Evolutionary conservation across 2,888 invertebrate genomes (phyloP).

Genomic region (Megastigmus dorsalis): DNA sequence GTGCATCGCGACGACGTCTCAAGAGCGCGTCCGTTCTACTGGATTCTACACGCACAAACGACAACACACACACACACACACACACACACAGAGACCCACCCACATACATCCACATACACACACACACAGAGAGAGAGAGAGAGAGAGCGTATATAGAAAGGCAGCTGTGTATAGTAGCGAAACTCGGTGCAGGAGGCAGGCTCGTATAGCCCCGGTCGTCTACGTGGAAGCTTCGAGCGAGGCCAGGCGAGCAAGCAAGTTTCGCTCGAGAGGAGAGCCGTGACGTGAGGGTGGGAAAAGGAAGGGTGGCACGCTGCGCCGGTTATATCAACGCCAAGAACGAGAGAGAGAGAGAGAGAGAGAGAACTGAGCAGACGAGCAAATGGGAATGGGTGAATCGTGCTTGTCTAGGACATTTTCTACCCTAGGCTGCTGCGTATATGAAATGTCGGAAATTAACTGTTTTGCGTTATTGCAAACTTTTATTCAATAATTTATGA

Average conservation of each 20-base stretch:
- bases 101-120: constrained; percentile 15
- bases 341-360: constrained; percentile 52
- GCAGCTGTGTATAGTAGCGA: constrained; percentile 62
- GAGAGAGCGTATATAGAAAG: constrained; percentile 54
- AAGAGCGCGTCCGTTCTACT: constrained; percentile 55
- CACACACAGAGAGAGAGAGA: not conserved
- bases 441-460: too few species aligned
- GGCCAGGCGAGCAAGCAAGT: constrained; percentile 68
- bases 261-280: constrained; percentile 67
- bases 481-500: too few species aligned
- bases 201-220: constrained; percentile 12
- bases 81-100: constrained; percentile 13
- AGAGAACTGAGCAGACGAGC: constrained; percentile 41
- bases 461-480: too few species aligned
- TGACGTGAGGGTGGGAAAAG: constrained; percentile 68
- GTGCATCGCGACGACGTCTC: constrained; percentile 61
- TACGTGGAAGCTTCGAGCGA: constrained; percentile 52
- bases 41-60: constrained; percentile 23
- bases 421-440: too few species aligned
- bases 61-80: constrained; percentile 17
- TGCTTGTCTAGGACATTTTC: constrained; percentile 22
- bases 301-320: constrained; percentile 64
- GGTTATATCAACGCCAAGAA: constrained; percentile 56
- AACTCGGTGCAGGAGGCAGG: constrained; percentile 65
- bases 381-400: constrained; percentile 34